phyloP scores from a whole-genome alignment of 2,113 vertebrate genomes.

The Crypturellus undulatus region DNA sequence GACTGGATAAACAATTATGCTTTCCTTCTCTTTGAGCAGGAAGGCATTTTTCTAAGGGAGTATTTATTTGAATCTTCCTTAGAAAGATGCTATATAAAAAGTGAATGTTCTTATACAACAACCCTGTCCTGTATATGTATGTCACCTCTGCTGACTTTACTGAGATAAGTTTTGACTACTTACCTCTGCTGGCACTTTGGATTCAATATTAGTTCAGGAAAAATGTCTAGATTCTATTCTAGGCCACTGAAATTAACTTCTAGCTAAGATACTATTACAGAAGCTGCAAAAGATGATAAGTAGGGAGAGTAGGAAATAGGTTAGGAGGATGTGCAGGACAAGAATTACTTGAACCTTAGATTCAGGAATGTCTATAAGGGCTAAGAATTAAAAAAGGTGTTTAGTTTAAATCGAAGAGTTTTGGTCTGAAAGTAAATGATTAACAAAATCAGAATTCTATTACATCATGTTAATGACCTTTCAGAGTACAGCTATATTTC shows the following conservation, averaged over 20 bases:
- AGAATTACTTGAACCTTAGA: background rate
- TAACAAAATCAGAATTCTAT: background rate
- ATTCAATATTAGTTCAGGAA: background rate
- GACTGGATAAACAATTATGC: background rate
- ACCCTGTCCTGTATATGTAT: background rate
- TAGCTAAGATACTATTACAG: background rate
- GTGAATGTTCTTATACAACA: background rate
- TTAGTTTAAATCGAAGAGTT: background rate
- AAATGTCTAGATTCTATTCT: background rate
- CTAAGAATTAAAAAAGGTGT: background rate
- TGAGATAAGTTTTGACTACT: background rate
- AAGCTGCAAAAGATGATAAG: background rate
- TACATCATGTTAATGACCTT: background rate
- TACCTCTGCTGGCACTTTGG: background rate
- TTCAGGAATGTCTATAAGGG: background rate
- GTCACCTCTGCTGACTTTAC: background rate
- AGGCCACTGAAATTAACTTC: background rate
- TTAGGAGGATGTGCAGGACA: background rate
- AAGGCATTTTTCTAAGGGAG: background rate
- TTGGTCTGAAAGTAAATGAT: background rate
- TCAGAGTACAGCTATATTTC: background rate
- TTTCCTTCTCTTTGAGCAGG: background rate
- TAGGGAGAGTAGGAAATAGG: background rate
- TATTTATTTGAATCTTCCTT: background rate
- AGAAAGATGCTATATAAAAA: background rate